Evolutionary conservation across 2,797 vertebrate species (phyloP), one percentile per base, ranked within the genome.

Genomic region (Gymnocypris eckloni): DNA sequence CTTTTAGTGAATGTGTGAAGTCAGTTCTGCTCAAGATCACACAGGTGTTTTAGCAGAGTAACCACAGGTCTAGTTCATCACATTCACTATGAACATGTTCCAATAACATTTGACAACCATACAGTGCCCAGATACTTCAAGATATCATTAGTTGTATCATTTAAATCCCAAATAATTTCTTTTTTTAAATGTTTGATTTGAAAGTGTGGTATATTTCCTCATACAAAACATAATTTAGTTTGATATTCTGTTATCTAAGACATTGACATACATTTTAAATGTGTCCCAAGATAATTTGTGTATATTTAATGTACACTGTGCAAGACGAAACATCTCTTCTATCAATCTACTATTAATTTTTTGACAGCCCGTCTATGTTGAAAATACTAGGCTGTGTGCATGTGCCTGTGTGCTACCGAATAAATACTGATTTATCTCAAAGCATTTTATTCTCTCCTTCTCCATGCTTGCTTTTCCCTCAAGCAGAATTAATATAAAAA

Each of bases 261-360:
- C 45, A 81, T 52, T 50, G 6, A 11, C 66, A 37, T 81, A 9
- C 28, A 37, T 16, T 37, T 22, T 37, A 56, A 56, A 3, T 16
- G 52, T 50, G 0, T 10, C 25, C 61, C 64, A 52, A 50, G 7
- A 54, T 20, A 54, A 70, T 37, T 1, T 52, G 12, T 70, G 33
- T 15, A 81, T 81, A 15, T 50, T 45, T 80, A 67, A n/a, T 70
- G 48, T 25, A 70, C 22, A 70, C 33, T 67, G 64, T 69, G 18
- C 5, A 69, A 81, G 64, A 69, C 15, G 22, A 79, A 64, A 25
- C 54, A 79, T 45, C 25, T 78, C 12, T 41, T 59, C 33, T 39
- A 50, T 81, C 20, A 52, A 37, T 54, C 25, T 81, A 16, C 45
- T 37, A 69, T 81, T 0, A 3, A 81, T 70, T 39, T 81, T 81